phyloP scores from a whole-genome alignment of 2,888 invertebrate genomes.

The Erebia palarica region DNA sequence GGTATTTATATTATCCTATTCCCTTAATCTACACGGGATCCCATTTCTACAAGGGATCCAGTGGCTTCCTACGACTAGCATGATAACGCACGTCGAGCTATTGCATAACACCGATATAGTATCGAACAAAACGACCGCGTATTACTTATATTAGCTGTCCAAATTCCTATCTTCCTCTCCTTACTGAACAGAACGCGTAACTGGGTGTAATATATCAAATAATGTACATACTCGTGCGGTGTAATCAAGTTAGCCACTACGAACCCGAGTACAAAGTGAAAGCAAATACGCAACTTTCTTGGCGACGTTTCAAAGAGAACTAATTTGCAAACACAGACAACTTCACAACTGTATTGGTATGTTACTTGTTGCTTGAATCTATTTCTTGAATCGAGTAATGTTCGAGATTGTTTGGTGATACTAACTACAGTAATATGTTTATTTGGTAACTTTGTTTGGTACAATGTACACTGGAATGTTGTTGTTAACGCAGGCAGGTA shows the following conservation, averaged over 20 bases:
- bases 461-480: too few relatives aligned
- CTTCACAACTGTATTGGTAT: constrained; percentile 30
- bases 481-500: too few relatives aligned
- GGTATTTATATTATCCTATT: too few relatives aligned
- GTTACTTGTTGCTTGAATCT: constrained; percentile 34
- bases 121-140: too few relatives aligned
- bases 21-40: too few relatives aligned
- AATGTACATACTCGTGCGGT: constrained; percentile 29
- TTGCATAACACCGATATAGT: too few relatives aligned
- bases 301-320: constrained; percentile 37
- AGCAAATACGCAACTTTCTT: constrained; percentile 35
- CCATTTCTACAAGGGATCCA: too few relatives aligned
- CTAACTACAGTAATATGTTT: neutral
- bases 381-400: constrained; percentile 10
- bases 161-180: neutral
- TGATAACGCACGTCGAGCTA: too few relatives aligned
- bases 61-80: too few relatives aligned
- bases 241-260: constrained; percentile 37
- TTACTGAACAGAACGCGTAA: neutral
- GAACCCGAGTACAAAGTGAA: constrained; percentile 34
- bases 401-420: constrained; percentile 9
- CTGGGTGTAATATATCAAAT: constrained; percentile 20
- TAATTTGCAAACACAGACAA: constrained; percentile 39
- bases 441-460: neutral
- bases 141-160: too few relatives aligned